Conservation (phyloP, 1,140 invertebrate genomes). For the Monochamus saltuarius region DNA sequence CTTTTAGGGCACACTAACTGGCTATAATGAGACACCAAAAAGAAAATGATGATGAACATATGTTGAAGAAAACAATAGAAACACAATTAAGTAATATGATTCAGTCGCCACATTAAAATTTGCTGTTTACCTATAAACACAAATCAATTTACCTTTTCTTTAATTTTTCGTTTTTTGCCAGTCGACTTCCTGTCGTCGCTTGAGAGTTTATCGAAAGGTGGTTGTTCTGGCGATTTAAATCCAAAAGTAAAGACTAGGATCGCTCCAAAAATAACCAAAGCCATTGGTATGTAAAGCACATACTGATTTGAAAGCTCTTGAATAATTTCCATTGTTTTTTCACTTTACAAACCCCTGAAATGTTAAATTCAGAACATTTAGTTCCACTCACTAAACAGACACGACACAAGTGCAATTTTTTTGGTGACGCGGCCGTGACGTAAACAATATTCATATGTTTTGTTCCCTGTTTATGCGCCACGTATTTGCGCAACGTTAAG, state of each 20-base stretch:
- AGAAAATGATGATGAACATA: neutral
- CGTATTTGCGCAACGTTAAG: no score
- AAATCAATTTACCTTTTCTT: constrained; percentile 64
- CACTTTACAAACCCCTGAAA: constrained; percentile 27
- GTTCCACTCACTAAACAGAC: constrained; percentile 55
- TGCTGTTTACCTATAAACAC: constrained; percentile 15
- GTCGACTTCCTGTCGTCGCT: constrained; percentile 64
- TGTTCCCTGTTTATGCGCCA: no score
- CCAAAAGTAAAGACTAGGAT: constrained; percentile 71
- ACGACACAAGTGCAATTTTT: constrained; percentile 17
- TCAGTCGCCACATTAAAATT: constrained; percentile 1
- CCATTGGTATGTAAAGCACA: constrained; percentile 59
- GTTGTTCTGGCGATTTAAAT: constrained; percentile 71
- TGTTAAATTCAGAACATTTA: constrained; percentile 34
- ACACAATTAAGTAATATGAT: neutral
- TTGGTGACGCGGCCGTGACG: constrained; percentile 64
- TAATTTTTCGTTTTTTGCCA: constrained; percentile 67
- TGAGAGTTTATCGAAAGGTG: constrained; percentile 68
- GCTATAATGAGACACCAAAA: neutral
- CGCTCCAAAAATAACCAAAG: constrained; percentile 64
- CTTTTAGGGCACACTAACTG: neutral
- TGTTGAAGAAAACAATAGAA: neutral
- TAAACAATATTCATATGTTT: constrained; percentile 25
- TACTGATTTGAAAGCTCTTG: constrained; percentile 58
- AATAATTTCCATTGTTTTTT: constrained; percentile 57